Evolutionary conservation across 1,140 invertebrate species (phyloP).

Genomic region (Galleria mellonella): DNA sequence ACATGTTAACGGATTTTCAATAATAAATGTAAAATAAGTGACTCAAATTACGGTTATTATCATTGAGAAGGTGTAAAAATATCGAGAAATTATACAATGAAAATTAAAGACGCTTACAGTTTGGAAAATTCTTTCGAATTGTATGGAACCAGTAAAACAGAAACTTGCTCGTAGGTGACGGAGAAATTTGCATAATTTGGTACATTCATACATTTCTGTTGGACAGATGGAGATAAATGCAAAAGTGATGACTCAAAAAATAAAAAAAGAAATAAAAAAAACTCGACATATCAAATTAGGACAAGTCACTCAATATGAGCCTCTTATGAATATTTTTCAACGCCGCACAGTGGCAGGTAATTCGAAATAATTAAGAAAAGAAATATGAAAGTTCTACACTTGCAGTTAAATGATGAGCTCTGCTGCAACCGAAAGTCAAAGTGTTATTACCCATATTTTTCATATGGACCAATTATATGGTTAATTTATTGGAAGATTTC

Average conservation of each 20-base stretch:
- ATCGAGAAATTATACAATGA: constrained; percentile 8
- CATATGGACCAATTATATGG: background rate
- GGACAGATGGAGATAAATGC: constrained; percentile 56
- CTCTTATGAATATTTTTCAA: constrained; percentile 22
- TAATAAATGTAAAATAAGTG: too few species aligned
- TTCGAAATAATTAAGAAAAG: constrained; percentile 41
- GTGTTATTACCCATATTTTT: constrained; percentile 1
- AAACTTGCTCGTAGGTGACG: constrained; percentile 9
- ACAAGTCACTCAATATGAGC: constrained; percentile 37
- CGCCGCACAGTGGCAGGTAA: constrained; percentile 6
- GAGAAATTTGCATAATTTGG: constrained; percentile 38
- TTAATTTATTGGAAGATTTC: background rate
- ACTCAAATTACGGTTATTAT: too few species aligned
- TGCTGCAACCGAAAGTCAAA: background rate
- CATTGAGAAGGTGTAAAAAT: too few species aligned
- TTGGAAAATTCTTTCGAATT: background rate
- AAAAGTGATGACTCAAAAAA: constrained; percentile 28
- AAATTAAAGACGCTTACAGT: constrained; percentile 7
- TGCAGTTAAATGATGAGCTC: constrained; percentile 1
- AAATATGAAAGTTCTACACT: constrained; percentile 32
- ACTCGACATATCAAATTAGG: constrained; percentile 41
- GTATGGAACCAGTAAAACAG: background rate
- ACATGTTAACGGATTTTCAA: too few species aligned
- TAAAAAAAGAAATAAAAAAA: constrained; percentile 16
- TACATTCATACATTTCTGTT: constrained; percentile 16